A percentile compares a stretch with the other conserved stretches of the same genome.
Conservation (phyloP, 1,140 invertebrate genomes). For the Protaetia brevitarsis region DNA sequence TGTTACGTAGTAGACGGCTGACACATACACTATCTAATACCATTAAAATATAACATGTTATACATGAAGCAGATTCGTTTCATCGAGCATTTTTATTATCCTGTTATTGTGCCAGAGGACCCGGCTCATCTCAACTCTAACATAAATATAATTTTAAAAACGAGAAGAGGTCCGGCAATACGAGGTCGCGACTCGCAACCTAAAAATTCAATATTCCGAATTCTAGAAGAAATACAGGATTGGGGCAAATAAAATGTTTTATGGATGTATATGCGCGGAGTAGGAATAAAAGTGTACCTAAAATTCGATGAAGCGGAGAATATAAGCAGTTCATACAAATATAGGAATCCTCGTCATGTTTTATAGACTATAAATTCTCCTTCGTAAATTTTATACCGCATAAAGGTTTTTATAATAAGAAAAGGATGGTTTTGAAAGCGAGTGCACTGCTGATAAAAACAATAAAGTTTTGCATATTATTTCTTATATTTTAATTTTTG, state of each 20-base stretch:
- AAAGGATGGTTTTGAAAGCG: not conserved
- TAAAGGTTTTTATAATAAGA: not conserved
- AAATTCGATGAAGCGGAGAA: not conserved
- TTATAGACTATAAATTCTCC: not conserved
- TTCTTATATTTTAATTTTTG: no score
- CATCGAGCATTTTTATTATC: no score
- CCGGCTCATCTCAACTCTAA: no score
- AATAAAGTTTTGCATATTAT: no score
- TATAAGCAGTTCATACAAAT: not conserved
- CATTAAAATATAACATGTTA: no score
- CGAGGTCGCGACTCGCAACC: not conserved
- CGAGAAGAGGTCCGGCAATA: not conserved
- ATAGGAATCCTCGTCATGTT: not conserved
- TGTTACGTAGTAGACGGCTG: not conserved
- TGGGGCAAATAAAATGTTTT: not conserved
- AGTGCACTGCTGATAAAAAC: no score
- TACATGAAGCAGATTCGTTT: no score
- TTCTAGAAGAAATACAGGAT: not conserved
- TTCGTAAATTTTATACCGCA: not conserved
- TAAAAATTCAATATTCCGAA: not conserved
- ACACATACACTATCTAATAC: no score
- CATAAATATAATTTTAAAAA: not conserved
- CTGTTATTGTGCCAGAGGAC: no score
- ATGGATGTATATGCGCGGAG: no score
- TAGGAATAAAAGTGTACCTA: not conserved